These are phyloP conservation scores for Sebastiscus tertius DNA, from an alignment of 2,797 vertebrate species.

Conservation along the genomic window DNA sequence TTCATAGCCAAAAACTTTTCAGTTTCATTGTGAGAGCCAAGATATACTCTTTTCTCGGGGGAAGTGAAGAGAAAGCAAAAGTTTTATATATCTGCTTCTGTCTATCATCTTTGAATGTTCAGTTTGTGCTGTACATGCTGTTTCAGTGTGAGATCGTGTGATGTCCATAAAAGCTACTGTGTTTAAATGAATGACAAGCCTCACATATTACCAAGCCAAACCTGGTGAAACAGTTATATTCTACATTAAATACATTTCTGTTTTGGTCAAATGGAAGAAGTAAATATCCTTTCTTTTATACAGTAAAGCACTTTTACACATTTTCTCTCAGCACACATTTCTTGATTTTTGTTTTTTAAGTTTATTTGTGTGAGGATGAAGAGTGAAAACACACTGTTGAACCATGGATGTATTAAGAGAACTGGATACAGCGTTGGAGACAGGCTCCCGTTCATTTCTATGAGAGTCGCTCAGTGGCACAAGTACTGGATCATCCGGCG, in stretches of 20 bases:
- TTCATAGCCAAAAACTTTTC: neutral
- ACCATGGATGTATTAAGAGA: too few relatives aligned
- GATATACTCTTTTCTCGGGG: neutral
- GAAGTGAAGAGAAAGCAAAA: neutral
- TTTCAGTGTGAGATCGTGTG: neutral
- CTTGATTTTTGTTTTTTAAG: neutral
- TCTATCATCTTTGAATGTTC: neutral
- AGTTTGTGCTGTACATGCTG: neutral
- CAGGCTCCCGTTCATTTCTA: too few relatives aligned
- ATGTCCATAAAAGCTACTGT: neutral
- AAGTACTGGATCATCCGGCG: too few relatives aligned
- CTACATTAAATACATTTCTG: neutral
- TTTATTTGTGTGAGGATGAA: too few relatives aligned
- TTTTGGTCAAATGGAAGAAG: neutral
- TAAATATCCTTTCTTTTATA: neutral
- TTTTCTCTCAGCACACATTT: neutral
- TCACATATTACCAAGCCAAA: neutral
- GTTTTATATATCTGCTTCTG: neutral
- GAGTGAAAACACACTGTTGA: too few relatives aligned
- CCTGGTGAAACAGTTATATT: neutral
- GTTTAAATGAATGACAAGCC: neutral
- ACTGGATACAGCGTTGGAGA: too few relatives aligned
- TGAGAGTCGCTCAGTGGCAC: too few relatives aligned
- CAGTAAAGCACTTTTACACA: neutral
- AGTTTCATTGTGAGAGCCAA: neutral